Evolutionary conservation across 1,140 invertebrate genomes (phyloP), one percentile per base, ranked within the genome.

Genomic region (Cotesia glomerata): DNA sequence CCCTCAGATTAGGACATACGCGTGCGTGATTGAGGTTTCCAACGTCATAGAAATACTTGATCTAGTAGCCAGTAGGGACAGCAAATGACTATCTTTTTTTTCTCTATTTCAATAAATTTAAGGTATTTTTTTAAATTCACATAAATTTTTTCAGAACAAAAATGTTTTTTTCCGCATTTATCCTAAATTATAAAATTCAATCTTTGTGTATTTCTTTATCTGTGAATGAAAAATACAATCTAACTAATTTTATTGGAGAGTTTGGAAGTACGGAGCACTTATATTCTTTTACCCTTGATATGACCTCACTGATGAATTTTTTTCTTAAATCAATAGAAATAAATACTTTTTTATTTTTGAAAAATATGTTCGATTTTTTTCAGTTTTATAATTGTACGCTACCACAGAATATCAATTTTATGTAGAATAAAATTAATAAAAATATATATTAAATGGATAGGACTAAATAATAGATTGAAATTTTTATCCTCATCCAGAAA

Each of bases 401-500:
- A n/a, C 3, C 5, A 14, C 0, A 54, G 5, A 14, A 16, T 14
- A 14, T 5, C 4, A 54, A 54, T 54, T 34, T 26, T 26, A 59
- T 26, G 3, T 26, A 18, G 3, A 56, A 14, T 5, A 56, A 14
- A 14, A 14, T n/a, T 16, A 56, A 56, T 7, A 56, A 7, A 4
- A 56, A 13, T 56, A 45, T 35, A 13, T 61, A 52, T 61, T 63
- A 7, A 68, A 73, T 51, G n/a, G 34, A 2, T 32, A 52, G 16
- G 5, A 18, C 11, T 56, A 18, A 56, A 56, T 56, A 56, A 56
- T 4, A 18, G 14, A 56, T 18, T 16, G 5, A 14, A 56, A 56
- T 56, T 32, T 26, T 59, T 59, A 59, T 59, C 11, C 56, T 81
- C 80, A 80, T 79, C 84, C 83, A 77, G 80, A 86, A 87, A 86